Percentiles rank a stretch among this genome's conserved stretches.
Conservation (phyloP, 2,888 invertebrate genomes). For the Macrosiphum euphorbiae region DNA sequence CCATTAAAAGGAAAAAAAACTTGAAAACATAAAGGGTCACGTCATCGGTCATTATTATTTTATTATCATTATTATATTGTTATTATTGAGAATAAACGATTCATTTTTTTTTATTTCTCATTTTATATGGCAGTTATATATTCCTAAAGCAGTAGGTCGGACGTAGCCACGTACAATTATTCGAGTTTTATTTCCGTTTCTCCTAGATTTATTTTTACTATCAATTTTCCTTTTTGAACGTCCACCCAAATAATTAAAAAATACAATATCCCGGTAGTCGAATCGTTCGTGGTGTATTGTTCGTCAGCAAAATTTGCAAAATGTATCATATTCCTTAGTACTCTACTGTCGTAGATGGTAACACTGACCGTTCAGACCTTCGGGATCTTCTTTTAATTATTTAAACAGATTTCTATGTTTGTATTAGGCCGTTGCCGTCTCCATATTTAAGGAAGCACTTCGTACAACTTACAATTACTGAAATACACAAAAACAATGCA, state of each 20-base stretch:
- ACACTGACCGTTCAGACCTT: neutral
- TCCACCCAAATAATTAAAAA: neutral
- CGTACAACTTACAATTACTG: too few species aligned
- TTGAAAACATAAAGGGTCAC: slow-evolving; percentile 35
- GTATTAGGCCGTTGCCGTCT: neutral
- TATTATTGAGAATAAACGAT: slow-evolving; percentile 24
- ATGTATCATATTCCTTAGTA: neutral
- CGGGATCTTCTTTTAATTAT: neutral
- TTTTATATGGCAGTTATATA: neutral
- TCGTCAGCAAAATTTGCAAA: neutral
- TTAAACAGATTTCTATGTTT: neutral
- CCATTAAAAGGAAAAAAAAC: slow-evolving; percentile 54
- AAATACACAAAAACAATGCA: neutral
- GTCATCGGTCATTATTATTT: slow-evolving; percentile 13
- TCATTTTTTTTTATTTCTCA: slow-evolving; percentile 2
- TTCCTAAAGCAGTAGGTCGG: neutral
- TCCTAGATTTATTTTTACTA: neutral
- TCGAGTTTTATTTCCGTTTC: neutral
- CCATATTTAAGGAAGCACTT: too few species aligned
- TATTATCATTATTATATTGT: neutral
- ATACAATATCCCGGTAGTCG: neutral
- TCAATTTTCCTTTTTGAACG: neutral
- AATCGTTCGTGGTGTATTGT: neutral
- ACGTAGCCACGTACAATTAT: neutral
- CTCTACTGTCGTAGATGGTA: neutral